These are phyloP conservation scores for Coptodon rendalli DNA, from an alignment of 2,113 vertebrate genomes.

Conservation along the genomic window DNA sequence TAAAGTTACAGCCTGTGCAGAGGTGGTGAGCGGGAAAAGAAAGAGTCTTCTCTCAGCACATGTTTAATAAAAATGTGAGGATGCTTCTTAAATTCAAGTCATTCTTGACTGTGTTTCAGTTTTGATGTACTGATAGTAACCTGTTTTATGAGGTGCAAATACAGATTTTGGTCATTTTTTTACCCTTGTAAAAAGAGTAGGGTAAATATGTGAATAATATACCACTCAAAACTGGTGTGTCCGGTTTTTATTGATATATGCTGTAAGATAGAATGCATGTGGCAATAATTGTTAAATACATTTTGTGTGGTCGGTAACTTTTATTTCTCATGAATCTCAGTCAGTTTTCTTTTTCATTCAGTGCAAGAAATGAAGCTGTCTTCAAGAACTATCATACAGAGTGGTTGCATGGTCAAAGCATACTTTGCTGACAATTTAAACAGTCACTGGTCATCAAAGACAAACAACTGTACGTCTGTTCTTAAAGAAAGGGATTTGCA, in stretches of 20 bases:
- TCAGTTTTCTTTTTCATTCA: neutral
- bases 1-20: neutral
- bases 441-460: neutral
- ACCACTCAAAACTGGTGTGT: neutral
- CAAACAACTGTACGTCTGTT: neutral
- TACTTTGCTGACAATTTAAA: neutral
- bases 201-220: neutral
- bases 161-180: neutral
- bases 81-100: too few species aligned
- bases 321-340: neutral
- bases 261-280: neutral
- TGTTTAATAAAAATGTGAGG: too few species aligned
- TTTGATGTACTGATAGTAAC: neutral
- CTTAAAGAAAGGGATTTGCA: neutral
- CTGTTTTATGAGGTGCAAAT: neutral
- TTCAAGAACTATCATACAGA: neutral
- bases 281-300: accelerated
- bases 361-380: neutral
- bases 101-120: neutral
- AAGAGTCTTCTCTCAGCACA: too few species aligned
- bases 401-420: neutral
- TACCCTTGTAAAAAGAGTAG: neutral
- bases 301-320: neutral
- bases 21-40: neutral
- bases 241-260: accelerated